Evolutionary conservation across 2,113 vertebrate genomes (phyloP), one percentile per base, ranked within the genome.

Genomic region (Brachypteracias leptosomus): DNA sequence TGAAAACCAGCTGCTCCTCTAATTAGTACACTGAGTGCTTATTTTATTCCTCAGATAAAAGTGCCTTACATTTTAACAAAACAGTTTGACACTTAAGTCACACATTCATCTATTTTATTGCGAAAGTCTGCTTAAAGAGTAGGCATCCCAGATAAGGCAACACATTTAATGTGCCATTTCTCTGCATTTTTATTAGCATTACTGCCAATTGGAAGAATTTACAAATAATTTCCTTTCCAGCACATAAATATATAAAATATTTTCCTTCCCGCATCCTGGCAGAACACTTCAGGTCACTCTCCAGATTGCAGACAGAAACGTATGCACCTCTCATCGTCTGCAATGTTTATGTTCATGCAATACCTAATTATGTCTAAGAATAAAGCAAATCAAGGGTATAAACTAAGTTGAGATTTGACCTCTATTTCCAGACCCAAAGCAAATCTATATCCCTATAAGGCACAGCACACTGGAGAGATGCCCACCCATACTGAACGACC

Each of bases 1-100:
- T 83, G 72, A 70, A 95, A 95, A 89, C 17, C 92, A 95, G 95
- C 92, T 94, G 94, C 77, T 97, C 73, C 87, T 94, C 93, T 95
- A 87, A 95, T 97, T 95, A 96, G 70, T 75, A 58, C 89, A 49
- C 49, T n/a, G 79, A 93, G 89, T 78, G 91, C 86, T 97, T 89
- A 40, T 95, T 95, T 96, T 75, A 85, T 78, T 91, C 87, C 73
- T 84, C 74, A 82, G 95, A 94, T 91, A 72, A 89, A 97, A 96
- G 90, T 76, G 63, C 84, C 86, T 94, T 36, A 13, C 47, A 77
- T 85, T 91, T 84, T 82, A 95, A 35, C 0, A 5, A 90, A 95
- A 92, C 55, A 44, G 42, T 90, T 92, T 95, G 94, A 97, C 91
- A 94, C 93, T 92, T 74, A 47, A 96, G 82, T 94, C 94, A 85